Percentiles rank a stretch among this genome's conserved stretches.
Conservation (phyloP, 2,797 vertebrate genomes). For the Falco concolor region DNA sequence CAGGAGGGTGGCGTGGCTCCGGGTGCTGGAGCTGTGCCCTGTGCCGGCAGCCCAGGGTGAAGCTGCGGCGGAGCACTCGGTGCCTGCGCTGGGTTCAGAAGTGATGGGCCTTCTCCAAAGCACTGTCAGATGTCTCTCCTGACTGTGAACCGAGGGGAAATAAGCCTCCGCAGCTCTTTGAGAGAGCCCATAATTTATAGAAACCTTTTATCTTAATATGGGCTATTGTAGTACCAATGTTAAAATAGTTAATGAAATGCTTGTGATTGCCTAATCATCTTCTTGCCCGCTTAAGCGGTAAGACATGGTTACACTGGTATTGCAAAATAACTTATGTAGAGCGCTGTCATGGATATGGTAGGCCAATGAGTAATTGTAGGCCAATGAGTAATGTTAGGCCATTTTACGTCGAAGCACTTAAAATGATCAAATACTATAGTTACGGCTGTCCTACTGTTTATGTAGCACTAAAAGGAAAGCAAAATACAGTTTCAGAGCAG, state of each 20-base stretch:
- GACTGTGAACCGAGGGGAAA: background rate
- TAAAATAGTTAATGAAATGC: background rate
- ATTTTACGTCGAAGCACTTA: slow-evolving; percentile 41
- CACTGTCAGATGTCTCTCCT: background rate
- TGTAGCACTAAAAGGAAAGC: slow-evolving; percentile 75
- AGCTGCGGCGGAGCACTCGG: background rate
- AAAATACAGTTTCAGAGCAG: slow-evolving; percentile 56
- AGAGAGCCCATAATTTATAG: background rate
- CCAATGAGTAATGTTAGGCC: slow-evolving; percentile 56
- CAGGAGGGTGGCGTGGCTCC: background rate
- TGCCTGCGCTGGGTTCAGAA: background rate
- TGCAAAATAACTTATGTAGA: background rate
- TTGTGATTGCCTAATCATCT: background rate
- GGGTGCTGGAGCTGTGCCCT: background rate
- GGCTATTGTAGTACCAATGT: background rate
- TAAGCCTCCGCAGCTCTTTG: background rate
- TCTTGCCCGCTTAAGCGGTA: background rate
- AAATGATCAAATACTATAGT: slow-evolving; percentile 74
- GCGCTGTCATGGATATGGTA: slow-evolving; percentile 51
- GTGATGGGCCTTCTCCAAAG: background rate
- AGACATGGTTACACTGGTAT: background rate
- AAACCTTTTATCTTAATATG: background rate
- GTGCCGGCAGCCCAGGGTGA: background rate
- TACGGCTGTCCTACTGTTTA: slow-evolving; percentile 75
- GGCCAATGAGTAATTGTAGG: slow-evolving; percentile 62